phyloP scores from a whole-genome alignment of 1,140 invertebrate species.

The Apis florea region DNA sequence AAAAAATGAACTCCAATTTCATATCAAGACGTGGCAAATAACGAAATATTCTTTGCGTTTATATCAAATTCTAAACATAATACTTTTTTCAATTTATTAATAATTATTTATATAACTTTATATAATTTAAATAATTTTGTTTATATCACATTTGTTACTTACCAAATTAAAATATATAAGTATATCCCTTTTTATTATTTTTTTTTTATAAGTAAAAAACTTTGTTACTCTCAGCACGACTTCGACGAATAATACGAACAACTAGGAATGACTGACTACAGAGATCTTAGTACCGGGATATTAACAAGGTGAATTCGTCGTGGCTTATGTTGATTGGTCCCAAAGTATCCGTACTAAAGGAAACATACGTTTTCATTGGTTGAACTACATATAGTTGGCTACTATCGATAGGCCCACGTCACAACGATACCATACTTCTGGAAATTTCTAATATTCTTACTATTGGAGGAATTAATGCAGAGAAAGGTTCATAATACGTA shows the following conservation, averaged over 20 bases:
- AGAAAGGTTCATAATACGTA: not conserved
- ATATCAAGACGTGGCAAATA: conserved; percentile 41
- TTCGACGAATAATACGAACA: conserved; percentile 40
- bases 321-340: conserved; percentile 79
- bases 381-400: conserved; percentile 77
- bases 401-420: conserved; percentile 81
- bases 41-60: not conserved
- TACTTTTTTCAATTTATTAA: not conserved
- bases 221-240: not conserved
- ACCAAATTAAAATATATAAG: conserved; percentile 4
- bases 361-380: conserved; percentile 70
- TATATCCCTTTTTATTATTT: not conserved
- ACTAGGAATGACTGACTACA: conserved; percentile 73
- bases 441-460: conserved; percentile 64
- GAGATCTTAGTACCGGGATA: conserved; percentile 72
- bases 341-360: conserved; percentile 62
- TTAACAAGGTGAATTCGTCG: conserved; percentile 80
- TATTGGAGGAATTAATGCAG: conserved; percentile 18
- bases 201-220: conserved; percentile 8
- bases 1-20: not conserved
- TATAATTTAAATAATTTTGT: not conserved
- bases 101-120: not conserved
- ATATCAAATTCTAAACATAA: not conserved
- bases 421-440: conserved; percentile 50
- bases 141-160: not conserved